Evolutionary conservation across 2,113 vertebrate genomes (phyloP).

Genomic region (Nothoprocta perdicaria): DNA sequence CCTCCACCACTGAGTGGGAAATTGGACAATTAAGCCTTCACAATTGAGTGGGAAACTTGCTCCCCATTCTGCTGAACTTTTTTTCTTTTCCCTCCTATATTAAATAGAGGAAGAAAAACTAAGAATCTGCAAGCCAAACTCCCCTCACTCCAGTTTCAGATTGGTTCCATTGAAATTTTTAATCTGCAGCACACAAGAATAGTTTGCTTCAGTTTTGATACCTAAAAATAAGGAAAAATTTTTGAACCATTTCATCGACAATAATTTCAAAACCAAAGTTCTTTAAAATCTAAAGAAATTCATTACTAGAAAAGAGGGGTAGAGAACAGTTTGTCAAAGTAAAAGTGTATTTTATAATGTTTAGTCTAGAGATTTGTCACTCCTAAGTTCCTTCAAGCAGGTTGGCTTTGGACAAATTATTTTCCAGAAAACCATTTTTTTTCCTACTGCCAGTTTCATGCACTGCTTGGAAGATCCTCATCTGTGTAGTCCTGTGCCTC

Average conservation of each 20-base stretch:
- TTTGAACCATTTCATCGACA: not conserved
- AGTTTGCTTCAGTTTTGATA: not conserved
- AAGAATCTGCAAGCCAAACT: not conserved
- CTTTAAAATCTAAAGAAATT: not conserved
- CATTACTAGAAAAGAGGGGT: not conserved
- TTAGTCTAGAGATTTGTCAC: not conserved
- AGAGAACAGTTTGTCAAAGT: accelerated
- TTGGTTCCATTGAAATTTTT: slow-evolving; percentile 7
- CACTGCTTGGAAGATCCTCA: not conserved
- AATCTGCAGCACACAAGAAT: not conserved
- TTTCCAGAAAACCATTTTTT: slow-evolving; percentile 3
- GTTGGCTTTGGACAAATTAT: not conserved
- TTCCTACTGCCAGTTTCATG: not conserved
- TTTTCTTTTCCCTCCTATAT: not conserved
- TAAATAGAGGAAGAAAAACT: slow-evolving; percentile 16
- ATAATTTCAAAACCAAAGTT: not conserved
- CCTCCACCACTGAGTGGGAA: not conserved
- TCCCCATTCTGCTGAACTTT: slow-evolving; percentile 23
- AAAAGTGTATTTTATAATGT: not conserved
- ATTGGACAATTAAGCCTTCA: not conserved
- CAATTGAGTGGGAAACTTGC: not conserved
- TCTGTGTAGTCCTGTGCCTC: not conserved
- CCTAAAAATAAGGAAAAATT: not conserved
- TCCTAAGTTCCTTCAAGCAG: not conserved
- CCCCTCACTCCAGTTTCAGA: not conserved